Percentiles rank a stretch among this genome's conserved stretches.
phyloP scores from a whole-genome alignment of 2,888 invertebrate species.

The Trachelus stipa region DNA sequence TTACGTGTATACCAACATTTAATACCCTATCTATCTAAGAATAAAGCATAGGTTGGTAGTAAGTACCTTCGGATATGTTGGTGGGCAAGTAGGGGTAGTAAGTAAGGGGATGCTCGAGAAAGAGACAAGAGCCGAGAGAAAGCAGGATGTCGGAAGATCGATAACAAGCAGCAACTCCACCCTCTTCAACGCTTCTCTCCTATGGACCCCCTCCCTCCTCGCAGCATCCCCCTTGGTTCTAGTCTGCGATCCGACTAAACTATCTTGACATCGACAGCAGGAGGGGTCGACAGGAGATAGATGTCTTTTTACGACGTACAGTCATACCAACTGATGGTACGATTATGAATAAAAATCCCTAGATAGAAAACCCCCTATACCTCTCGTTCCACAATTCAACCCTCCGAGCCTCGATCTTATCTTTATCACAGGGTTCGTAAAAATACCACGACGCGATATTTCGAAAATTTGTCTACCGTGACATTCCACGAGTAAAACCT shows the following conservation, averaged over 20 bases:
- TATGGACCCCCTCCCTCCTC: constrained; percentile 11
- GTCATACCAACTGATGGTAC: not conserved
- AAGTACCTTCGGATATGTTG: not conserved
- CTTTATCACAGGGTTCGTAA: not conserved
- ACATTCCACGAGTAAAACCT: not conserved
- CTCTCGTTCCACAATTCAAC: not conserved
- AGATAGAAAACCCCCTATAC: not conserved
- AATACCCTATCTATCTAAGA: not conserved
- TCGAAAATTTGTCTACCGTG: not conserved
- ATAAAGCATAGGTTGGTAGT: not conserved
- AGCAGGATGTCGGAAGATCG: constrained; percentile 29
- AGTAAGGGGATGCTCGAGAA: not conserved
- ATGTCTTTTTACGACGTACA: constrained; percentile 31
- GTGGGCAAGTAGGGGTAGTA: not conserved
- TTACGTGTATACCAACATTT: not conserved
- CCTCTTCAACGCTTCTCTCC: constrained; percentile 12
- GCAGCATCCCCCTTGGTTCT: constrained; percentile 32
- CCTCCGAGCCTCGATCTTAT: not conserved
- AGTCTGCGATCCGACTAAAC: constrained; percentile 35
- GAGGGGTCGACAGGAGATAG: constrained; percentile 33
- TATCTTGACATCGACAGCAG: constrained; percentile 30
- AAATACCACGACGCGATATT: not conserved
- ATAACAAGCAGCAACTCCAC: constrained; percentile 38
- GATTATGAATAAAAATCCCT: not conserved
- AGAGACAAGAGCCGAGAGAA: not conserved